Conservation (phyloP, 2,888 invertebrate genomes). For the Ophioninae sp. region DNA sequence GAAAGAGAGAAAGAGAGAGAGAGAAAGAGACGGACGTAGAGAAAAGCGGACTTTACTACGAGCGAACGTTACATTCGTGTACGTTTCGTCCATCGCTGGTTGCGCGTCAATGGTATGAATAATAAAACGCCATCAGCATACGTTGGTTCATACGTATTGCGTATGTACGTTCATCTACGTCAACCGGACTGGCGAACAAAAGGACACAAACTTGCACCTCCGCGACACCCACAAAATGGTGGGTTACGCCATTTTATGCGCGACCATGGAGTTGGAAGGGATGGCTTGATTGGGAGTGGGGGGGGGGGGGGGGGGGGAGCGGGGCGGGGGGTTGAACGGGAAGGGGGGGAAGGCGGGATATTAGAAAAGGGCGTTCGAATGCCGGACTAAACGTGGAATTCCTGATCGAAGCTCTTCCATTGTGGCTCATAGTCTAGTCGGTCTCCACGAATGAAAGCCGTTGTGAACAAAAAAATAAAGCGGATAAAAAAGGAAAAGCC, state of each 20-base stretch:
- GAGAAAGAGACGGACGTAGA: conserved; percentile 1
- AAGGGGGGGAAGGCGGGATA: background rate
- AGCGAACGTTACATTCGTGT: conserved; percentile 29
- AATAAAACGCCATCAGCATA: conserved; percentile 43
- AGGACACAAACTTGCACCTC: conserved; percentile 4
- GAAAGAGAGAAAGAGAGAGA: background rate
- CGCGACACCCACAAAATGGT: conserved; percentile 3
- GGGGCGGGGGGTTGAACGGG: background rate
- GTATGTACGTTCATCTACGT: background rate
- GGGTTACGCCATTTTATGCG: conserved; percentile 22
- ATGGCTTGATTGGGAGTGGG: background rate
- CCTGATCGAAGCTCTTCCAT: background rate
- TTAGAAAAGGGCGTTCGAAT: background rate
- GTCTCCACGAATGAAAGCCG: conserved; percentile 7
- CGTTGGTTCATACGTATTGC: background rate
- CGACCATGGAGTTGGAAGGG: background rate
- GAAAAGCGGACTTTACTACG: conserved; percentile 13
- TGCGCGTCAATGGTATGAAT: conserved; percentile 59
- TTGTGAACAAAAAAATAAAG: background rate
- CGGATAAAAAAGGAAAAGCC: background rate
- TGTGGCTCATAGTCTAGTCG: background rate
- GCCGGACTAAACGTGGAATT: background rate
- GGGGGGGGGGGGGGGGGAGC: background rate
- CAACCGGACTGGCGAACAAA: background rate
- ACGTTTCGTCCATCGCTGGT: conserved; percentile 19